Evolutionary conservation across 2,888 invertebrate genomes (phyloP).

Genomic region (Plusia festucae): DNA sequence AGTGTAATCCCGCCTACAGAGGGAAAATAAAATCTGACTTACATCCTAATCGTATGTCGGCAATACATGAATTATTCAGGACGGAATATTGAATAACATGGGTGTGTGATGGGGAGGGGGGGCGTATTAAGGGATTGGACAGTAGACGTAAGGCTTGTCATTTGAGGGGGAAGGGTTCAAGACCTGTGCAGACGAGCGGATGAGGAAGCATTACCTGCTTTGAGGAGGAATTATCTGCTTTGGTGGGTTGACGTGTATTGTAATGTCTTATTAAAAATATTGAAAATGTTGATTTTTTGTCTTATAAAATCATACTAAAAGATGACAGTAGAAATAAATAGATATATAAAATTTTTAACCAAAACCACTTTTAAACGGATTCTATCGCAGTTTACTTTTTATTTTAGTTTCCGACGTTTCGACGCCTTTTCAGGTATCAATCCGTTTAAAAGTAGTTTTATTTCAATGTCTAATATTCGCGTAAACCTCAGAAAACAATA

Average conservation of each 20-base stretch:
- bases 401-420: too few species aligned
- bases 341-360: too few species aligned
- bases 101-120: slow-evolving; percentile 28
- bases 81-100: slow-evolving; percentile 71
- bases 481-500: too few species aligned
- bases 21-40: slow-evolving; percentile 65
- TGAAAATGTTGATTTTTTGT: too few species aligned
- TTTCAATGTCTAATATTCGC: too few species aligned
- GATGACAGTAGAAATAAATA: too few species aligned
- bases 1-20: slow-evolving; percentile 54
- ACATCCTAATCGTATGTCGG: slow-evolving; percentile 70
- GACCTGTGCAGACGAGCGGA: not conserved
- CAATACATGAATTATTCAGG: slow-evolving; percentile 71
- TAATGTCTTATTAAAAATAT: too few species aligned
- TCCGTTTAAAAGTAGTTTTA: too few species aligned
- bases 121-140: slow-evolving; percentile 46
- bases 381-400: too few species aligned
- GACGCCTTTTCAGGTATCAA: too few species aligned
- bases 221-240: not conserved
- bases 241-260: not conserved
- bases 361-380: too few species aligned
- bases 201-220: not conserved
- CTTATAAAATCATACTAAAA: too few species aligned
- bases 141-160: slow-evolving; percentile 12
- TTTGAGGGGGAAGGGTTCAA: not conserved